Evolutionary conservation across 1,140 invertebrate genomes (phyloP).

Genomic region (Trichomalopsis sarcophagae): DNA sequence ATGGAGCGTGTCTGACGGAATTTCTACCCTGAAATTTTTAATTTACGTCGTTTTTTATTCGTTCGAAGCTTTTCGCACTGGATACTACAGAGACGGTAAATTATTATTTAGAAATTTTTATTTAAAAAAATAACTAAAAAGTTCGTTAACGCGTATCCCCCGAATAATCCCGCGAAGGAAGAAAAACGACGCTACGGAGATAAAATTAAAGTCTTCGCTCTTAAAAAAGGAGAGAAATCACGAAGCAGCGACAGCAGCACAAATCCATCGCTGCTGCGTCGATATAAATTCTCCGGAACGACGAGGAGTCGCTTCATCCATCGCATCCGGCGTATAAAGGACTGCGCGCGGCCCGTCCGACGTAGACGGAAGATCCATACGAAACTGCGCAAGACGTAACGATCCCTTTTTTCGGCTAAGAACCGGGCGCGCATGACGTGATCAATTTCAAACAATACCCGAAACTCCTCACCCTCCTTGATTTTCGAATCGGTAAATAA

Average conservation of each 20-base stretch:
- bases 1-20: background rate
- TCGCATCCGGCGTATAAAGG: conserved; percentile 28
- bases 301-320: conserved; percentile 17
- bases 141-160: background rate
- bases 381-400: conserved; percentile 22
- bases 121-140: background rate
- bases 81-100: background rate
- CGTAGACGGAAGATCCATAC: background rate
- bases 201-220: conserved; percentile 13
- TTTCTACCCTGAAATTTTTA: background rate
- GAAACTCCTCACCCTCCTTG: conserved; percentile 26
- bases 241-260: background rate
- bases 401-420: conserved; percentile 36
- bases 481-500: conserved; percentile 62
- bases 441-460: conserved; percentile 61
- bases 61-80: background rate
- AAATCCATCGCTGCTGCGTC: background rate
- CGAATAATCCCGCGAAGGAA: background rate
- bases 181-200: conserved; percentile 3
- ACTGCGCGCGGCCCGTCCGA: background rate
- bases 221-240: background rate
- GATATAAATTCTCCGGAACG: conserved; percentile 32
- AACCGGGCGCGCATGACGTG: conserved; percentile 57
- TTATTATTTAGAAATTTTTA: background rate
- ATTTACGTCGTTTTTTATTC: background rate